Evolutionary conservation across 2,797 vertebrate genomes (phyloP).

Genomic region (Phataginus tricuspis): DNA sequence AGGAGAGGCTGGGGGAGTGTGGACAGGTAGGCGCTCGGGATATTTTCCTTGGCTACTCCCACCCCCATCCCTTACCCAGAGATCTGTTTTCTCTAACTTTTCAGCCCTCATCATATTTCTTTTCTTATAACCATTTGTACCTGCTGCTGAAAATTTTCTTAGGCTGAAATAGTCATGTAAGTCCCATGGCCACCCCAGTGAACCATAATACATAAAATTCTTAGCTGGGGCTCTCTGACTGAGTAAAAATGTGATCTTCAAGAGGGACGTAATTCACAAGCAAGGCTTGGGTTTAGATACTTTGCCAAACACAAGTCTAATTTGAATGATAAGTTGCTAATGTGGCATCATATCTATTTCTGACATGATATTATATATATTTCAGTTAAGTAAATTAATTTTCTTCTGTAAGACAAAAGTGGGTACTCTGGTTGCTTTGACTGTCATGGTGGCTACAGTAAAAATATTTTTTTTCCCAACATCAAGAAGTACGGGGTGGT

Average conservation of each 20-base stretch:
- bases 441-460: neutral
- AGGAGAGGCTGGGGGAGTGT: constrained; percentile 88
- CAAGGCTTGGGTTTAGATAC: constrained; percentile 10
- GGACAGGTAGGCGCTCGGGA: constrained; percentile 84
- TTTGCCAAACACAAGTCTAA: neutral
- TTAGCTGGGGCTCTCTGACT: neutral
- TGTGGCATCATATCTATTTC: neutral
- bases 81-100: constrained; percentile 5
- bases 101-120: neutral
- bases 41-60: neutral
- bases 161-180: neutral
- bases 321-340: neutral
- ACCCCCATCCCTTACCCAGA: neutral
- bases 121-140: neutral
- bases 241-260: neutral
- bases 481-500: neutral
- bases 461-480: neutral
- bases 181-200: neutral
- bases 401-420: neutral
- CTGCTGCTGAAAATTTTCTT: neutral
- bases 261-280: neutral
- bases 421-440: neutral
- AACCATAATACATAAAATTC: neutral
- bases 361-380: neutral
- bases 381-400: neutral